Conservation (phyloP, 2,113 vertebrate genomes). For the Tetrao urogallus region DNA sequence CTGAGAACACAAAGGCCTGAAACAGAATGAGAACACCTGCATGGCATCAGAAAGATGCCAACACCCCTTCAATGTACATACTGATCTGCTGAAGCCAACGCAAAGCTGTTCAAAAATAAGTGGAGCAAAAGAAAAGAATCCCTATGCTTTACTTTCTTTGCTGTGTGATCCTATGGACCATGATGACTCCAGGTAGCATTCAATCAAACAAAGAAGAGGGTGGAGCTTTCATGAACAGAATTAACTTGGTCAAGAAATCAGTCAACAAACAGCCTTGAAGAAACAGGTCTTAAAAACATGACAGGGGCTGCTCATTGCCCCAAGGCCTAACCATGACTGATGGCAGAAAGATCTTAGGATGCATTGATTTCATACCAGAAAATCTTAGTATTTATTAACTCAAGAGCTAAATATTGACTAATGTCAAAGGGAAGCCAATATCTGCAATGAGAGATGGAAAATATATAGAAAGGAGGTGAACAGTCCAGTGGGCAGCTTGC, state of each 20-base stretch:
- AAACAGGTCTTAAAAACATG: neutral
- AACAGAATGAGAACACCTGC: neutral
- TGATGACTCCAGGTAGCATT: neutral
- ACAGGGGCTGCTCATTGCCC: neutral
- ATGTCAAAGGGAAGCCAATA: conserved; percentile 6
- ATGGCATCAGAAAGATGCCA: neutral
- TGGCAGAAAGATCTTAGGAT: neutral
- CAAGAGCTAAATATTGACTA: conserved; percentile 36
- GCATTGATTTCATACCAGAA: neutral
- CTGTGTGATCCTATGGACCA: neutral
- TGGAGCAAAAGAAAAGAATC: neutral
- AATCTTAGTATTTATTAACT: conserved; percentile 30
- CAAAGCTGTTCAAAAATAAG: neutral
- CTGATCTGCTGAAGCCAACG: neutral
- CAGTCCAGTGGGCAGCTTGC: neutral
- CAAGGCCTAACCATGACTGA: neutral
- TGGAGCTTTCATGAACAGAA: neutral
- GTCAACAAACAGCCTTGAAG: neutral
- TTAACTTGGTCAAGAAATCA: neutral
- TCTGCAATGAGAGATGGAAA: neutral
- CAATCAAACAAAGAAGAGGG: neutral
- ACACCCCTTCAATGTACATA: neutral
- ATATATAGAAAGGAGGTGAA: neutral
- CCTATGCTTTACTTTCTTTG: neutral
- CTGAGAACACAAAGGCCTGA: neutral